Conservation (phyloP, 2,113 vertebrate species). For the Coregonus clupeaformis region DNA sequence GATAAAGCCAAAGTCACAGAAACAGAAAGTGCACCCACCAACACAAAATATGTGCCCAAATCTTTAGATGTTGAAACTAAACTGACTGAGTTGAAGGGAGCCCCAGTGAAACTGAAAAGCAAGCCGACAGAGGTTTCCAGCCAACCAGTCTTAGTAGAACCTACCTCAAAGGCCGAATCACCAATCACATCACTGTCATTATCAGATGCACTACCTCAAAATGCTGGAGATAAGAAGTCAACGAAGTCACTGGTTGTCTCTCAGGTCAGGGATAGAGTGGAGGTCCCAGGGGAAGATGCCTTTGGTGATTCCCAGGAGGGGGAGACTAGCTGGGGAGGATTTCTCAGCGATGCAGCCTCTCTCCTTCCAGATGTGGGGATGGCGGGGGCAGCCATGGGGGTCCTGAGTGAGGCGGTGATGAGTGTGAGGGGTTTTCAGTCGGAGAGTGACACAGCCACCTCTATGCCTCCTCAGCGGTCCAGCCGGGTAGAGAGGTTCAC, state of each 20-base stretch:
- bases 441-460: slow-evolving; percentile 22
- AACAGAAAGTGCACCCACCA: neutral
- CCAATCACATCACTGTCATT: neutral
- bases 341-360: slow-evolving; percentile 14
- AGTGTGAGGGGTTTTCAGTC: slow-evolving; percentile 12
- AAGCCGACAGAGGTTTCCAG: slow-evolving; percentile 17
- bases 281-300: neutral
- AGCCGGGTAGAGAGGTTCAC: slow-evolving; percentile 24
- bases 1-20: neutral
- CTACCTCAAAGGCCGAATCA: neutral
- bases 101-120: slow-evolving; percentile 1
- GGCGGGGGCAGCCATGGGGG: slow-evolving; percentile 30
- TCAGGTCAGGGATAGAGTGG: neutral
- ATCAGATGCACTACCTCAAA: neutral
- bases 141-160: slow-evolving; percentile 21
- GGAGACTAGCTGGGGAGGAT: slow-evolving; percentile 23
- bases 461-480: neutral
- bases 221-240: too few relatives aligned
- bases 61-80: neutral
- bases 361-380: slow-evolving; percentile 44
- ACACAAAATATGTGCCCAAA: neutral
- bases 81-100: neutral
- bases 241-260: neutral
- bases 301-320: neutral
- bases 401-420: slow-evolving; percentile 29